Evolutionary conservation across 2,797 vertebrate species (phyloP), one percentile per base, ranked within the genome.

Genomic region (Geotrypetes seraphini): DNA sequence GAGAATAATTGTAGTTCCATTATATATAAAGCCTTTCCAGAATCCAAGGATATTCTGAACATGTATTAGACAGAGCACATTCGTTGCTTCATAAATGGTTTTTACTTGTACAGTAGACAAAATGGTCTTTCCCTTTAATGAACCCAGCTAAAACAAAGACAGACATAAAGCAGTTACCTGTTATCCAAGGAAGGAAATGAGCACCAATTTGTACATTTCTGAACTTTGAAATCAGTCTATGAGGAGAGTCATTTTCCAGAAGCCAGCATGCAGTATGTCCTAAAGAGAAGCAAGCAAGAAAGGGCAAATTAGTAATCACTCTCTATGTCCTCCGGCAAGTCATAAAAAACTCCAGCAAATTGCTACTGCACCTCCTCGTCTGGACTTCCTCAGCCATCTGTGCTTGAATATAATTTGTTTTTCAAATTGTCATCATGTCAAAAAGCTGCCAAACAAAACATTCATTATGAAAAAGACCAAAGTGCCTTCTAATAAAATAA

Each of bases 141-240:
- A n/a, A n/a, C n/a, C n/a, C n/a, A n/a, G n/a, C n/a, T n/a, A n/a
- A 54, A 25, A 47, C 31, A 39, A 55, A 5, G 1, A 40, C 37
- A 31, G 49, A 17, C 22, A 61, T 31, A 15, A 44, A 54, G 47
- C 33, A 43, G 61, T 49, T 56, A 42, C 39, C 28, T 57, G 64
- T 63, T 60, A 65, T 63, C 59, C 69, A 57, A 52, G 47, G 50
- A 51, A 69, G 53, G 47, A 58, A 49, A 57, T 57, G 3, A 15
- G 45, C 2, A 12, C 57, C 49, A 58, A 67, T 69, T 65, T 63
- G 36, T 43, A 49, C 47, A 52, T 52, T 61, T 47, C 56, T 40
- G 44, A 30, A 43, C 47, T 71, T 62, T 57, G 47, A 19, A 50
- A 36, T 54, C 53, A 55, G 40, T 25, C 28, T 36, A 20, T 16